Percentiles rank a stretch among this genome's conserved stretches.
Evolutionary conservation across 2,888 invertebrate genomes (phyloP).

Genomic region (Lasioglossum figueresi): DNA sequence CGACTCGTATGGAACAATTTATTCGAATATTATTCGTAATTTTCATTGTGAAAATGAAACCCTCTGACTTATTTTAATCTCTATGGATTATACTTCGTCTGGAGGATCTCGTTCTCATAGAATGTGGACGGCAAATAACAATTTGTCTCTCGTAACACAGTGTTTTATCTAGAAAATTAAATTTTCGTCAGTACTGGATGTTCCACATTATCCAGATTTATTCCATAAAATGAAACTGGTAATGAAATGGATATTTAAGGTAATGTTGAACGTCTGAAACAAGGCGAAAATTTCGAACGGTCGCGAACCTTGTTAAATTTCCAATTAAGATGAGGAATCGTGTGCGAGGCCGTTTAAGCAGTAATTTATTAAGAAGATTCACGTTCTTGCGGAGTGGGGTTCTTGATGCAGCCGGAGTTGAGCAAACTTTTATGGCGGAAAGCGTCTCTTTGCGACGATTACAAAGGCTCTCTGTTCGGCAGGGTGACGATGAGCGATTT

Average conservation of each 20-base stretch:
- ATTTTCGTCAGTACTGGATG: background rate
- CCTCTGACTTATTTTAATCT: too few relatives aligned
- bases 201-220: background rate
- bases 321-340: background rate
- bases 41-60: too few relatives aligned
- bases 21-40: background rate
- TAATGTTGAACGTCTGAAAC: background rate
- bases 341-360: background rate
- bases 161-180: background rate
- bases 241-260: background rate
- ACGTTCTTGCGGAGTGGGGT: background rate
- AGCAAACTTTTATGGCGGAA: constrained; percentile 11
- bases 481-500: constrained; percentile 27
- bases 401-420: background rate
- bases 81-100: too few relatives aligned
- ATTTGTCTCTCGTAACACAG: too few relatives aligned
- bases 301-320: background rate
- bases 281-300: background rate
- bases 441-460: constrained; percentile 21
- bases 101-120: too few relatives aligned
- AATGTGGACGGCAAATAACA: too few relatives aligned
- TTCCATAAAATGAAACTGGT: background rate
- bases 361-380: background rate
- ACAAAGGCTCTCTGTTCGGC: constrained; percentile 16
- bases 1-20: background rate